Evolutionary conservation across 2,888 invertebrate genomes (phyloP).

Genomic region (Caenorhabditis drosophilae): DNA sequence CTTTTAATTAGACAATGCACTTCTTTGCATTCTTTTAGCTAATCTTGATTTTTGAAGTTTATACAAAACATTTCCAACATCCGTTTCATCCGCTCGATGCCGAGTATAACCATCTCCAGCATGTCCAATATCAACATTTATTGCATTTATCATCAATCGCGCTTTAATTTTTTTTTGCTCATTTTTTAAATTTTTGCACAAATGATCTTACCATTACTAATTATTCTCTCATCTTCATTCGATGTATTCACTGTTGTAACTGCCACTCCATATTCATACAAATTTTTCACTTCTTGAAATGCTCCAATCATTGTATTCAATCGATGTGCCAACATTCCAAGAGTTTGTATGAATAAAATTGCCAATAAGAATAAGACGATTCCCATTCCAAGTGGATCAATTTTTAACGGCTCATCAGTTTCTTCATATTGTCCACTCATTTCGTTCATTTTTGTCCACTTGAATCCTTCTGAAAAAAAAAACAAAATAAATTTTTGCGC

Average conservation of each 20-base stretch:
- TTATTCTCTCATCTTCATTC: slow-evolving; percentile 46
- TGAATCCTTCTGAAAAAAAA: slow-evolving; percentile 57
- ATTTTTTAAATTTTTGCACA: slow-evolving; percentile 9
- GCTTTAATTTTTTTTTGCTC: slow-evolving; percentile 34
- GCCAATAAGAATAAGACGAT: slow-evolving; percentile 66
- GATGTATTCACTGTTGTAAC: slow-evolving; percentile 21
- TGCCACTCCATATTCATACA: slow-evolving; percentile 47
- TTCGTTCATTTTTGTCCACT: slow-evolving; percentile 65
- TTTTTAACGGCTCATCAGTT: slow-evolving; percentile 67
- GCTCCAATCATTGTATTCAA: slow-evolving; percentile 81
- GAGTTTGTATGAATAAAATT: slow-evolving; percentile 63
- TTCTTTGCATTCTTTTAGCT: slow-evolving; percentile 43
- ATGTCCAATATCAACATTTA: slow-evolving; percentile 47
- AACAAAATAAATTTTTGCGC: too few species aligned
- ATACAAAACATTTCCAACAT: slow-evolving; percentile 59
- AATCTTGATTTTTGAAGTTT: slow-evolving; percentile 58
- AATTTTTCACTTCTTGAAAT: slow-evolving; percentile 62
- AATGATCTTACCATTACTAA: slow-evolving; percentile 41
- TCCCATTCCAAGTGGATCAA: slow-evolving; percentile 86
- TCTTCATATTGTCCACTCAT: slow-evolving; percentile 62
- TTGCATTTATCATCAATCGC: slow-evolving; percentile 62
- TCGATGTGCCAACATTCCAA: slow-evolving; percentile 91
- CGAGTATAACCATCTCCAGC: slow-evolving; percentile 64
- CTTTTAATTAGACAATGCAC: slow-evolving; percentile 25
- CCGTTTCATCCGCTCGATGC: slow-evolving; percentile 37